phyloP scores from a whole-genome alignment of 2,888 invertebrate species.

The Theristus sp. region DNA sequence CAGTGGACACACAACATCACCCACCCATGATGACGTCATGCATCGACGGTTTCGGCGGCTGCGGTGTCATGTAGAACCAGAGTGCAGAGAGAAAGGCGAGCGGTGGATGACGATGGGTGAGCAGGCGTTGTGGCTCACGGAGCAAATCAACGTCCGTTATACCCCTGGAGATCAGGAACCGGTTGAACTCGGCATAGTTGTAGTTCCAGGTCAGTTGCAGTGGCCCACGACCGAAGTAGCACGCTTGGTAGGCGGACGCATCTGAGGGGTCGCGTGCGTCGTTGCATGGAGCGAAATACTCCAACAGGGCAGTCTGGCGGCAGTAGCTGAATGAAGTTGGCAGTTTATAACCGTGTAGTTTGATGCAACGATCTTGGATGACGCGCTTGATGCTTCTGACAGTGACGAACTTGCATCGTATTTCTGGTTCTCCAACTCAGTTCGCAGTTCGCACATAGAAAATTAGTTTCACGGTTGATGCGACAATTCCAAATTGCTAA shows the following conservation, averaged over 20 bases:
- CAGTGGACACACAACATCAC: not conserved
- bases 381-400: too few species aligned
- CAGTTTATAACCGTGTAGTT: too few species aligned
- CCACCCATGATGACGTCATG: not conserved
- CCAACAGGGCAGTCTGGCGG: not conserved
- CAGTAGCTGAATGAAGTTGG: not conserved
- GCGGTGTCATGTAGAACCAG: constrained; percentile 5
- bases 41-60: constrained; percentile 1
- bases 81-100: not conserved
- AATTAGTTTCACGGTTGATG: too few species aligned
- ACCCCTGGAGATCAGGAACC: not conserved
- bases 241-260: not conserved
- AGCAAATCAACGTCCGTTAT: constrained; percentile 1
- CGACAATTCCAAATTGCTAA: too few species aligned
- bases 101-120: not conserved
- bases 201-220: constrained; percentile 1
- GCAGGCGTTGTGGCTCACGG: not conserved
- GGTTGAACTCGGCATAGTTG: not conserved
- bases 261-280: not conserved
- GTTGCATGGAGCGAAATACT: not conserved
- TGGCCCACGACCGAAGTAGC: constrained; percentile 1
- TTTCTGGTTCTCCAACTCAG: too few species aligned
- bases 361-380: too few species aligned
- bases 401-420: too few species aligned
- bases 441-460: too few species aligned